Conservation (phyloP, 2,113 vertebrate species). For the Manacus vitellinus region DNA sequence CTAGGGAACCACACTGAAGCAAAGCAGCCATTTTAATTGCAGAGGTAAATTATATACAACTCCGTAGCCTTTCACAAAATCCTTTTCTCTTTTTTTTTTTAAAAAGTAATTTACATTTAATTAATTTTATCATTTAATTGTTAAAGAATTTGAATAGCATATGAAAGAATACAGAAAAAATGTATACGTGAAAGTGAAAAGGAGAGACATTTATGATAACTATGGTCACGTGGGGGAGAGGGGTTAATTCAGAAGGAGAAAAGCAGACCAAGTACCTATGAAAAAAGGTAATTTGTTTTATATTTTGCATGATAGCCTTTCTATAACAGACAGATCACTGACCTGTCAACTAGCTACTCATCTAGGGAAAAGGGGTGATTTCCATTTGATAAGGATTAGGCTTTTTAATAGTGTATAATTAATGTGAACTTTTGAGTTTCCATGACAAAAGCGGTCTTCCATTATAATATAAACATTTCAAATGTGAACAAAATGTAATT, state of each 20-base stretch:
- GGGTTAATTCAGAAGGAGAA: slow-evolving; percentile 3
- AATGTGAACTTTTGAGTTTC: slow-evolving; percentile 9
- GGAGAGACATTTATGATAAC: background rate
- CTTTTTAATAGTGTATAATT: slow-evolving; percentile 10
- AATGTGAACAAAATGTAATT: background rate
- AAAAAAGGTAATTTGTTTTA: background rate
- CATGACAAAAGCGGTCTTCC: background rate
- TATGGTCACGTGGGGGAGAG: background rate
- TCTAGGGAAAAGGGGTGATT: background rate
- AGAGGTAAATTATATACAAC: slow-evolving; percentile 18
- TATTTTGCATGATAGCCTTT: background rate
- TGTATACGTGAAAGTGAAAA: background rate
- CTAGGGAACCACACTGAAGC: slow-evolving; percentile 1
- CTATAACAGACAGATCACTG: background rate
- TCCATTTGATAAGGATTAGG: slow-evolving; percentile 44
- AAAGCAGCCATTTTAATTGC: background rate
- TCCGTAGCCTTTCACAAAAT: background rate
- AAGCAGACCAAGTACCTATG: background rate
- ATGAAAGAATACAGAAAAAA: slow-evolving; percentile 14
- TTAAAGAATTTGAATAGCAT: slow-evolving; percentile 30
- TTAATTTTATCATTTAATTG: slow-evolving; percentile 65
- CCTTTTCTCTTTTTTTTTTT: slow-evolving; percentile 15
- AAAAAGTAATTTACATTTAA: slow-evolving; percentile 55
- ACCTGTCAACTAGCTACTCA: background rate
- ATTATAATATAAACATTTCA: slow-evolving; percentile 37